phyloP scores from a whole-genome alignment of 2,113 vertebrate species.

The Sialia sialis region DNA sequence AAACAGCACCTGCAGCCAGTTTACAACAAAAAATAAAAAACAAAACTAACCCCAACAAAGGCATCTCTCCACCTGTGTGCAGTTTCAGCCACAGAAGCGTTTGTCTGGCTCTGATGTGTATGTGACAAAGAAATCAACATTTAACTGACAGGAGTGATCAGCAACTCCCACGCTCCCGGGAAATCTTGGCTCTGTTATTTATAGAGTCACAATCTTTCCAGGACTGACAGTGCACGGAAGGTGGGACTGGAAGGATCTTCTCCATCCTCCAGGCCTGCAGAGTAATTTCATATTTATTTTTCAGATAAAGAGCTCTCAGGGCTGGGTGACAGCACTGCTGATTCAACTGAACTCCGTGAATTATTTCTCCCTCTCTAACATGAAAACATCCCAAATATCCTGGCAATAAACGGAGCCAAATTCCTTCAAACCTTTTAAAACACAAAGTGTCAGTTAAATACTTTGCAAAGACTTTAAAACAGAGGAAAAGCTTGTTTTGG shows the following conservation, averaged over 20 bases:
- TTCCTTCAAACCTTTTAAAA: not conserved
- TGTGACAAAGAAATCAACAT: not conserved
- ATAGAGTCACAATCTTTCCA: not conserved
- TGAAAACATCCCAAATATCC: not conserved
- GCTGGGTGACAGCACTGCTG: not conserved
- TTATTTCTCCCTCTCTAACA: not conserved
- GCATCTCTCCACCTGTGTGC: not conserved
- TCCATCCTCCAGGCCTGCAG: not conserved
- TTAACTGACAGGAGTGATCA: not conserved
- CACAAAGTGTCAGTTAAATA: not conserved
- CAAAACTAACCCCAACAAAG: not conserved
- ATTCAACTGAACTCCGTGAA: not conserved
- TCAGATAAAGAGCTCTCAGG: not conserved
- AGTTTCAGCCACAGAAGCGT: not conserved
- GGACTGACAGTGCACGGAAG: not conserved
- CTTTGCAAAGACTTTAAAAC: not conserved
- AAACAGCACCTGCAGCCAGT: not conserved
- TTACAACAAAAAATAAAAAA: not conserved
- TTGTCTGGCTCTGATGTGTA: not conserved
- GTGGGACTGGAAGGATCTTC: not conserved
- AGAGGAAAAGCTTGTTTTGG: not conserved
- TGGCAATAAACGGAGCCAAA: not conserved
- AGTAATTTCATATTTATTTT: not conserved
- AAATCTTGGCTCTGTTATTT: not conserved
- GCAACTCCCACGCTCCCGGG: not conserved